phyloP scores from a whole-genome alignment of 37 sponge, comb jelly and placozoan species.

The Chondrilla cf. caribensis region DNA sequence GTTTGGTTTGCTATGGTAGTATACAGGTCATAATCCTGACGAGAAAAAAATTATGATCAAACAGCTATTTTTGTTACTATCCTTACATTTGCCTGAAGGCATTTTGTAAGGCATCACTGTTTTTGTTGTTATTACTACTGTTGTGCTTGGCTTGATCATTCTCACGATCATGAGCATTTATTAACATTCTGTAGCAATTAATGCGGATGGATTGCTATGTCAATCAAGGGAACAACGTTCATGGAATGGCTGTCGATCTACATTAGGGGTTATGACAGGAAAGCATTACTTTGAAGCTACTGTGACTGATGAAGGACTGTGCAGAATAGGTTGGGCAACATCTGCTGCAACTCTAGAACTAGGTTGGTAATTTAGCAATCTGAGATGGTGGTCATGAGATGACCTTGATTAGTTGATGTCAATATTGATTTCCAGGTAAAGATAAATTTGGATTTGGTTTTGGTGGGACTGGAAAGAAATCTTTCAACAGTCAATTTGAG shows the following conservation, averaged over 20 bases:
- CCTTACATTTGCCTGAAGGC: not conserved
- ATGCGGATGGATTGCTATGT: slow-evolving; percentile 82
- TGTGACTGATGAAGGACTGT: slow-evolving; percentile 95
- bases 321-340: slow-evolving; percentile 92
- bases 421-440: slow-evolving; percentile 42
- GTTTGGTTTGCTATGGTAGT: too few relatives aligned
- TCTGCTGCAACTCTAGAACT: slow-evolving; percentile 67
- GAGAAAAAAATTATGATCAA: too few relatives aligned
- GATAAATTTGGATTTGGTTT: slow-evolving; percentile 92
- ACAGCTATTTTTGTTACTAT: too few relatives aligned
- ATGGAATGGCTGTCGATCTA: slow-evolving; percentile 84
- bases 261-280: slow-evolving; percentile 65
- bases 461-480: slow-evolving; percentile 98
- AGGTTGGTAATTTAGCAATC: slow-evolving; percentile 35
- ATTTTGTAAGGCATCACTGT: not conserved
- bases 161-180: not conserved
- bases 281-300: slow-evolving; percentile 86
- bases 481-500: slow-evolving; percentile 80
- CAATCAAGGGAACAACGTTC: slow-evolving; percentile 79
- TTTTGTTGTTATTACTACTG: not conserved
- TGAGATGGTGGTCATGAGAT: not conserved
- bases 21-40: too few relatives aligned
- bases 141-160: not conserved
- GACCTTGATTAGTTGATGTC: not conserved
- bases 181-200: slow-evolving; percentile 62